These are phyloP conservation scores for Micropterix aruncella DNA, from an alignment of 2,888 invertebrate species.

Conservation along the genomic window DNA sequence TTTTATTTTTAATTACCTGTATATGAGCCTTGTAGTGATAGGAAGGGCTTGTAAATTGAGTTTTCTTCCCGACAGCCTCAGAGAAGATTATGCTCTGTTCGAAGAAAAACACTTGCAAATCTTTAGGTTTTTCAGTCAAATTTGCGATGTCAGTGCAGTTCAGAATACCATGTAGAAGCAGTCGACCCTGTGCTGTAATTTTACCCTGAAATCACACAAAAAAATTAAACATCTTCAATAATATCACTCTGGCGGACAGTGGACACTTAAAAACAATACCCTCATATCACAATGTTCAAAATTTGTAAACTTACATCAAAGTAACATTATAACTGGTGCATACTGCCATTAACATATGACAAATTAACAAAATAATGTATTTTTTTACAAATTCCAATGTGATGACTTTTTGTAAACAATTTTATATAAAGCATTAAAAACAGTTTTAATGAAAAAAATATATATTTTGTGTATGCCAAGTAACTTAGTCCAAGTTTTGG, in stretches of 20 bases:
- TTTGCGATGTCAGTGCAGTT: slow-evolving; percentile 48
- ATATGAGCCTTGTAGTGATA: slow-evolving; percentile 94
- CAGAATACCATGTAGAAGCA: slow-evolving; percentile 75
- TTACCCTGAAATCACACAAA: slow-evolving; percentile 59
- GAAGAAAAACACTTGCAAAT: slow-evolving; percentile 92
- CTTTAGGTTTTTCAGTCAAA: slow-evolving; percentile 40
- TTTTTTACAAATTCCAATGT: too few relatives aligned
- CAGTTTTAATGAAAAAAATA: too few relatives aligned
- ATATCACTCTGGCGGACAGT: background rate
- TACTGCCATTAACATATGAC: too few relatives aligned
- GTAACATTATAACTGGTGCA: too few relatives aligned
- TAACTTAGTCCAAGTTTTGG: too few relatives aligned
- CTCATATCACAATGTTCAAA: too few relatives aligned
- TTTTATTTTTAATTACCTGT: slow-evolving; percentile 47
- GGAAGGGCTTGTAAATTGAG: slow-evolving; percentile 83
- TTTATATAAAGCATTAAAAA: too few relatives aligned
- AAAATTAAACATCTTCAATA: slow-evolving; percentile 2
- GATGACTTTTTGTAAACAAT: too few relatives aligned
- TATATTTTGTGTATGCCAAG: too few relatives aligned
- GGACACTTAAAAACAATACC: too few relatives aligned
- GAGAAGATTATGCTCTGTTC: slow-evolving; percentile 97
- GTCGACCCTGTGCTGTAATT: slow-evolving; percentile 92
- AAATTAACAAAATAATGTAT: too few relatives aligned
- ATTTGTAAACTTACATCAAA: too few relatives aligned
- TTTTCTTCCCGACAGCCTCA: slow-evolving; percentile 84